Evolutionary conservation across 2,888 invertebrate genomes (phyloP).

Genomic region (Mesopsocus fuscifrons): DNA sequence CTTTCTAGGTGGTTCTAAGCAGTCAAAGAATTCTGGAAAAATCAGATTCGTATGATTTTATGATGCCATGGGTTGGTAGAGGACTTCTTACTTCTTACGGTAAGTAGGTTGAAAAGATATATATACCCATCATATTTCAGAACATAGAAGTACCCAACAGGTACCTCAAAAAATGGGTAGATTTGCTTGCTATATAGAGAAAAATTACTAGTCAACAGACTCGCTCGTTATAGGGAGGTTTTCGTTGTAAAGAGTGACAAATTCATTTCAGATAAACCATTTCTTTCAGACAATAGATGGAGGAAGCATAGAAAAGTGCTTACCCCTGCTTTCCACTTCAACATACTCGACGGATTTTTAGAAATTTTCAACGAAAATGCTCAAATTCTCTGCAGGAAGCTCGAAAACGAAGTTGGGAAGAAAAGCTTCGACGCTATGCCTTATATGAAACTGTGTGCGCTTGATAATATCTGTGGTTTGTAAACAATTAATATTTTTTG

Average conservation of each 20-base stretch:
- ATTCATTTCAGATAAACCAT: too few relatives aligned
- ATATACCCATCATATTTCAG: too few relatives aligned
- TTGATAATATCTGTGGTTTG: slow-evolving; percentile 19
- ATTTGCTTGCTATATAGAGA: too few relatives aligned
- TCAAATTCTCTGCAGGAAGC: slow-evolving; percentile 21
- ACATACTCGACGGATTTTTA: slow-evolving; percentile 25
- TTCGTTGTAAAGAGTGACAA: too few relatives aligned
- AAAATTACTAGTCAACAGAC: too few relatives aligned
- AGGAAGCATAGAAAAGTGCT: slow-evolving; percentile 26
- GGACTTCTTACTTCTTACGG: neutral
- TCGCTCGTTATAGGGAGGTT: too few relatives aligned
- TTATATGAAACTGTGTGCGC: slow-evolving; percentile 15
- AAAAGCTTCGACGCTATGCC: slow-evolving; percentile 16
- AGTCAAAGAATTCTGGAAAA: neutral
- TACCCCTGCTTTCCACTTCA: slow-evolving; percentile 29
- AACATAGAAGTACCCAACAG: too few relatives aligned
- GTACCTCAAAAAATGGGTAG: too few relatives aligned
- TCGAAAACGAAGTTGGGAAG: slow-evolving; percentile 19
- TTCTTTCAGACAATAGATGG: slow-evolving; percentile 27
- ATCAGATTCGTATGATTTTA: neutral
- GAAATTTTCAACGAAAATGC: slow-evolving; percentile 24
- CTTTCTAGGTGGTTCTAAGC: neutral
- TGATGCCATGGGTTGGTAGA: neutral
- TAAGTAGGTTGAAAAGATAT: too few relatives aligned
- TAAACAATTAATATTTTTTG: too few relatives aligned